Percentiles rank a stretch among this genome's conserved stretches.
Conservation (phyloP, 1,140 invertebrate genomes). For the Diorhabda elongata region DNA sequence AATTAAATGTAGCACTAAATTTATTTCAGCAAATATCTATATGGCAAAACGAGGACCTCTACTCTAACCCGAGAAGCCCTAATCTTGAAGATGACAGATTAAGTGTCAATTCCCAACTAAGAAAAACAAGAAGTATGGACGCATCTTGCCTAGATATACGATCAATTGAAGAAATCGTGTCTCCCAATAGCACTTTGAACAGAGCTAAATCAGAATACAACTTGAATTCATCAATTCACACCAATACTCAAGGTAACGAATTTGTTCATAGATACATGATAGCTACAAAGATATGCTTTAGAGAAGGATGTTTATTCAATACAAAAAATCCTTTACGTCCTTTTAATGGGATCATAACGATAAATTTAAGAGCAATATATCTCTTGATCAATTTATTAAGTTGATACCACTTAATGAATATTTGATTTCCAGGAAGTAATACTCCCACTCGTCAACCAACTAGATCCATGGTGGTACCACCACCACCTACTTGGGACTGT, state of each 20-base stretch:
- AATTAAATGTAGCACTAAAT: too few relatives aligned
- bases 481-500: slow-evolving; percentile 55
- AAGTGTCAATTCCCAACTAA: slow-evolving; percentile 65
- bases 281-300: too few relatives aligned
- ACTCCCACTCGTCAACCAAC: slow-evolving; percentile 59
- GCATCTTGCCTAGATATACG: slow-evolving; percentile 79
- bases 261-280: background rate
- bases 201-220: slow-evolving; percentile 85
- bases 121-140: slow-evolving; percentile 85
- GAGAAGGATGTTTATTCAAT: too few relatives aligned
- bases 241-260: slow-evolving; percentile 53
- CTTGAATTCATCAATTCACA: slow-evolving; percentile 62
- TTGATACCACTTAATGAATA: too few relatives aligned
- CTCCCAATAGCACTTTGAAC: slow-evolving; percentile 58
- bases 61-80: slow-evolving; percentile 58
- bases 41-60: slow-evolving; percentile 73
- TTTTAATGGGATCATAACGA: too few relatives aligned
- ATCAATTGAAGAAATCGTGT: slow-evolving; percentile 60
- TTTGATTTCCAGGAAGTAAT: slow-evolving; percentile 45
- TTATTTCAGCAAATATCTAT: slow-evolving; percentile 66
- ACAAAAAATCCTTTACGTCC: too few relatives aligned
- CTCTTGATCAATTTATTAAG: too few relatives aligned
- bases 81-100: slow-evolving; percentile 56
- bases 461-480: slow-evolving; percentile 67
- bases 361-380: too few relatives aligned